phyloP scores from a whole-genome alignment of 2,113 vertebrate species.

The Rhabdomys dilectus region DNA sequence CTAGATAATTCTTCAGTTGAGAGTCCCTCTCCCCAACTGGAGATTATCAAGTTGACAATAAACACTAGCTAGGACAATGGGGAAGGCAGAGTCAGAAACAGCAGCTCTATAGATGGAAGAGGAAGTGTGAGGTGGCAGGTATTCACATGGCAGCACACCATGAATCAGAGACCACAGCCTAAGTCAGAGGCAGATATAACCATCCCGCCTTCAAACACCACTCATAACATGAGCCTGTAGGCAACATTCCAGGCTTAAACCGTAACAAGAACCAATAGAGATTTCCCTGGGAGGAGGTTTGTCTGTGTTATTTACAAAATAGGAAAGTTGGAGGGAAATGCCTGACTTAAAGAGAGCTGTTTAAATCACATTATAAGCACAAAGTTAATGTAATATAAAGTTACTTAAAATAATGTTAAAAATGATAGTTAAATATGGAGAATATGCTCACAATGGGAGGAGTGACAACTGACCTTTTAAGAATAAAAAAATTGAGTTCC shows the following conservation, averaged over 20 bases:
- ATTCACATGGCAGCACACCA: neutral
- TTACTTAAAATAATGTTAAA: neutral
- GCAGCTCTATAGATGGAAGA: neutral
- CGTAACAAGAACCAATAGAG: neutral
- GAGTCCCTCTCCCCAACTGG: too few relatives aligned
- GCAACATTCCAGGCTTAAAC: neutral
- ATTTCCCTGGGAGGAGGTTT: neutral
- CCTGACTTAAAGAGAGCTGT: neutral
- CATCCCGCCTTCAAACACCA: neutral
- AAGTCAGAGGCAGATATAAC: neutral
- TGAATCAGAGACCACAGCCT: neutral
- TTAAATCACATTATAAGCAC: neutral
- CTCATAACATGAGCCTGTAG: neutral
- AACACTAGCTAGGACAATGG: neutral
- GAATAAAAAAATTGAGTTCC: neutral
- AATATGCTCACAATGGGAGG: neutral
- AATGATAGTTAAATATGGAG: neutral
- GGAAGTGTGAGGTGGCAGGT: neutral
- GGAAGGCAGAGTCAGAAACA: neutral
- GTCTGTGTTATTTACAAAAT: neutral
- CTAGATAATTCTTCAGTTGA: neutral
- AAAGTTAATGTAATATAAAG: neutral
- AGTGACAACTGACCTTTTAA: neutral
- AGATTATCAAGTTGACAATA: neutral
- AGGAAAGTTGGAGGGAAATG: slow-evolving; percentile 6